Percentiles rank a stretch among this genome's conserved stretches.
Conservation (phyloP, 2,797 vertebrate genomes). For the Aplochiton taeniatus region DNA sequence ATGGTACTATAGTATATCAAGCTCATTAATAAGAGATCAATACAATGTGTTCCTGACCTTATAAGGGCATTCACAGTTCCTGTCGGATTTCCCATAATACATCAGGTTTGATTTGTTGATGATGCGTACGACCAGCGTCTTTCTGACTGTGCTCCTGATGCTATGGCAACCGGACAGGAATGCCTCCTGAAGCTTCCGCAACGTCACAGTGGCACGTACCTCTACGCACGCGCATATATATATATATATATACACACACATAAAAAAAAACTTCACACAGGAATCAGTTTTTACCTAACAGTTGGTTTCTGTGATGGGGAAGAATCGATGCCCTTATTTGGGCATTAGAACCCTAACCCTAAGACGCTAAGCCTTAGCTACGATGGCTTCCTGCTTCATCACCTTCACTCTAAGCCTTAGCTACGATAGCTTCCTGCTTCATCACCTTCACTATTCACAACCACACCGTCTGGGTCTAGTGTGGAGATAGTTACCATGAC, state of each 20-base stretch:
- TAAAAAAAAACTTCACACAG: background rate
- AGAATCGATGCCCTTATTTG: no score
- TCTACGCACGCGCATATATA: conserved; percentile 32
- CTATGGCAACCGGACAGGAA: conserved; percentile 43
- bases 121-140: conserved; percentile 68
- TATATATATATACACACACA: background rate
- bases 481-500: no score
- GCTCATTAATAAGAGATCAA: no score
- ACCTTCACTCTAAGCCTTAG: no score
- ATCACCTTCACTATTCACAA: no score
- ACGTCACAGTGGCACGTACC: conserved; percentile 45
- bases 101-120: conserved; percentile 71
- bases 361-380: no score
- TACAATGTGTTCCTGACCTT: conserved; percentile 59
- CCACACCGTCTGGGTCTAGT: no score
- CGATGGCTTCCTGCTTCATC: no score
- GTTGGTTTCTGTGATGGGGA: no score
- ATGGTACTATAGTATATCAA: no score
- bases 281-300: background rate
- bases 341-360: no score
- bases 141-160: conserved; percentile 19
- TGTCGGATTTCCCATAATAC: conserved; percentile 71
- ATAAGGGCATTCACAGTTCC: conserved; percentile 73
- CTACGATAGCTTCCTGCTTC: no score
- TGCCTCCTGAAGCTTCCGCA: conserved; percentile 52